phyloP scores from a whole-genome alignment of 2,888 invertebrate species.

The Hydrotaea diabolus region DNA sequence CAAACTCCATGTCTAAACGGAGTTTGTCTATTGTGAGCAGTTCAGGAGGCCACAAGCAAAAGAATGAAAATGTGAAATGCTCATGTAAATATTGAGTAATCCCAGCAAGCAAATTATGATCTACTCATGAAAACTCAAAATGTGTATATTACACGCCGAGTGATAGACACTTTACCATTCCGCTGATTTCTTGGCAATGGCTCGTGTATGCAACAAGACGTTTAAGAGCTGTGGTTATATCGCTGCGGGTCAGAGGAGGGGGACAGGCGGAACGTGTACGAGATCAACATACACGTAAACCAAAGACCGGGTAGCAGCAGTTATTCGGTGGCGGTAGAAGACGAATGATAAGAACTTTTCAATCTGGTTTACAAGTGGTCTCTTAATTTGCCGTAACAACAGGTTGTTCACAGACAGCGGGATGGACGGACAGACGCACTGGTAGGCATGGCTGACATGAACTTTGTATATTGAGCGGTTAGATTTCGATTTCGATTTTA shows the following conservation, averaged over 20 bases:
- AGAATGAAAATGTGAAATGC: neutral
- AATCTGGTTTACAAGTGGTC: neutral
- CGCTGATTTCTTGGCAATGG: neutral
- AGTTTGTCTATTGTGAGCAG: neutral
- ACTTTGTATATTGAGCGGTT: neutral
- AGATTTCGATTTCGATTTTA: neutral
- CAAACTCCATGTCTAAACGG: conserved; percentile 14
- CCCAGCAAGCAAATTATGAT: conserved; percentile 53
- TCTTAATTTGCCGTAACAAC: neutral
- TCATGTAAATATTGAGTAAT: conserved; percentile 52
- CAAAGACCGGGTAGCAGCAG: too few relatives aligned
- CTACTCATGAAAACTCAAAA: neutral
- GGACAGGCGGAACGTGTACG: neutral
- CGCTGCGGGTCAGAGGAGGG: neutral
- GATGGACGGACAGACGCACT: neutral
- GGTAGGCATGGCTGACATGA: neutral
- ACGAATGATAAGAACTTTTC: conserved; percentile 23
- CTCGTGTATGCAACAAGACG: neutral
- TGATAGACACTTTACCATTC: neutral
- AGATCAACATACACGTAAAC: too few relatives aligned
- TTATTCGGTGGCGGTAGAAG: neutral
- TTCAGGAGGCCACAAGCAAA: conserved; percentile 18
- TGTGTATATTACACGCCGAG: too few relatives aligned
- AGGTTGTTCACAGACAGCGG: neutral
- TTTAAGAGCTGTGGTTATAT: neutral